Evolutionary conservation across 2,113 vertebrate species (phyloP), one percentile per base, ranked within the genome.

Genomic region (Phainopepla nitens): DNA sequence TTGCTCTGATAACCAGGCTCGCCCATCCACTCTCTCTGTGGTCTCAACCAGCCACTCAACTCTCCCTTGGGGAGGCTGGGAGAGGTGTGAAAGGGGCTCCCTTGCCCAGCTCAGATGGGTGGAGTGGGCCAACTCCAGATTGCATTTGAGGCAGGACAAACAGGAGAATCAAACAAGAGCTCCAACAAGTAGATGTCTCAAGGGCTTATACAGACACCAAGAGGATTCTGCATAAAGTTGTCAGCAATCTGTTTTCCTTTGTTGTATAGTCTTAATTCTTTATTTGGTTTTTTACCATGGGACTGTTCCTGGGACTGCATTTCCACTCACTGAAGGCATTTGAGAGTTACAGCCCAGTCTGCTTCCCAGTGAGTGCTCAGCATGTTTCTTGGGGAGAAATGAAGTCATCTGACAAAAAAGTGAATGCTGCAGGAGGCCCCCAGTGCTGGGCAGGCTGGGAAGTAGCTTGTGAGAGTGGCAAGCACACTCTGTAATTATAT

Each of bases 11-110:
- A 42, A 39, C 15, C 6, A 41, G 24, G 17, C 31, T 80, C 0
- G 0, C 11, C 41, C 61, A 45, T 22, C 18, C 0, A 0, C 27
- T 65, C 18, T 25, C 4, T 33, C 35, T 53, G 24, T 7, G 21
- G 42, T 45, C 45, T 58, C 45, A 53, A 65, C 85, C 28, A 87
- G 70, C 17, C 7, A 0, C 36, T 15, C 5, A 21, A 15, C 4
- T 51, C 44, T 61, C 1, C 0, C 24, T 1, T 21, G 19, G 18
- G 27, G 20, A 65, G 11, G 28, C 0, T 57, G 62, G 35, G 44
- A 75, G 73, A 78, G 36, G 6, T 0, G 0, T 25, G 35, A 13
- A 33, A 60, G 49, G n/a, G 56, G 24, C 4, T 75, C 7, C 60
- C 28, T 53, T 60, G 27, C 35, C 27, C 65, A 10, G 13, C 21